Conservation (phyloP, 2,113 vertebrate genomes). For the Rhinoderma darwinii region DNA sequence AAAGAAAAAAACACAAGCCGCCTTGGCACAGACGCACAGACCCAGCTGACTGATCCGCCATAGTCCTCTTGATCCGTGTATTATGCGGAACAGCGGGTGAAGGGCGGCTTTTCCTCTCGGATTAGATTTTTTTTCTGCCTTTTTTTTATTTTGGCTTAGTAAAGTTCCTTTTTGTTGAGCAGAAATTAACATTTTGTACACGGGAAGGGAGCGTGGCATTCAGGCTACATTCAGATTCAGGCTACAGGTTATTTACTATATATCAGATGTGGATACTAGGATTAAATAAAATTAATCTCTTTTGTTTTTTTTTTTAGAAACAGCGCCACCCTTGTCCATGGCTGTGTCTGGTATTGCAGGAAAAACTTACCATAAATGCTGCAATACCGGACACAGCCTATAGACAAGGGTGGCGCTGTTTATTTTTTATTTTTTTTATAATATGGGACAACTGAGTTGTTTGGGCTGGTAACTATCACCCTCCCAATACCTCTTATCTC, state of each 20-base stretch:
- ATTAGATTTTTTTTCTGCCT: not conserved
- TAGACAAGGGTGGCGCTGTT: too few species aligned
- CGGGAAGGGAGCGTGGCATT: not conserved
- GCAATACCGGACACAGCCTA: too few species aligned
- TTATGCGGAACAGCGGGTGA: not conserved
- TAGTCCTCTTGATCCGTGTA: slow-evolving; percentile 10
- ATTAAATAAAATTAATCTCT: too few species aligned
- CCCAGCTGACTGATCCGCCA: not conserved
- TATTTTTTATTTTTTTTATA: too few species aligned
- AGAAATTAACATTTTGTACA: slow-evolving; percentile 35
- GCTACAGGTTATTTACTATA: not conserved
- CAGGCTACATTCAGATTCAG: not conserved
- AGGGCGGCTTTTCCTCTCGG: not conserved
- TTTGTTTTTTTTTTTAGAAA: too few species aligned
- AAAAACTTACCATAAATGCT: too few species aligned
- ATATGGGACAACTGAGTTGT: too few species aligned
- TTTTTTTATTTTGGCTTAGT: not conserved
- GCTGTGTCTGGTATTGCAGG: too few species aligned
- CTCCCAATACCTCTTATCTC: too few species aligned
- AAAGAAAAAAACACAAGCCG: slow-evolving; percentile 19
- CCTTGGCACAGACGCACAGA: not conserved
- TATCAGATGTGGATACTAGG: not conserved
- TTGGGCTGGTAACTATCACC: too few species aligned
- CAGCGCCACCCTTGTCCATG: too few species aligned
- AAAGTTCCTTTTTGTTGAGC: slow-evolving; percentile 15